Percentiles rank a stretch among this genome's conserved stretches.
phyloP scores from a whole-genome alignment of 2,888 invertebrate genomes.

The Hipparchia sbordonii region DNA sequence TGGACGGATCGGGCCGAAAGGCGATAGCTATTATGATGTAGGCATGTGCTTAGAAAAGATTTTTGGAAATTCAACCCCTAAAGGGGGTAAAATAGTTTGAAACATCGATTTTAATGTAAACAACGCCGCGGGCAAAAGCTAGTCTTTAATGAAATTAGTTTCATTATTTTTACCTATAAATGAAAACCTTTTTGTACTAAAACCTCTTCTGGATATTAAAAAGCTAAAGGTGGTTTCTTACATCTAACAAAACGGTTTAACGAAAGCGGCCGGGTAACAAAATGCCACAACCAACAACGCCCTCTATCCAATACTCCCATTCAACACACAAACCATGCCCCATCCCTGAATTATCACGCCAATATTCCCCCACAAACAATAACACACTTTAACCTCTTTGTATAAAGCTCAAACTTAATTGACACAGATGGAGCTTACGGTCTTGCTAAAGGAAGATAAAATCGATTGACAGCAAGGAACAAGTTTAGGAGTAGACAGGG shows the following conservation, averaged over 20 bases:
- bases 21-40: too few species aligned
- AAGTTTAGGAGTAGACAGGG: background rate
- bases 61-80: too few species aligned
- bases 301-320: conserved; percentile 66
- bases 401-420: conserved; percentile 47
- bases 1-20: too few species aligned
- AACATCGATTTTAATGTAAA: too few species aligned
- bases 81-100: too few species aligned
- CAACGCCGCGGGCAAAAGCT: too few species aligned
- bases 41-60: too few species aligned
- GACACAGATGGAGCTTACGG: conserved; percentile 45
- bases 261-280: conserved; percentile 64
- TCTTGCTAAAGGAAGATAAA: conserved; percentile 50
- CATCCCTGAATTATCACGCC: conserved; percentile 59
- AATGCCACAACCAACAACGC: conserved; percentile 64
- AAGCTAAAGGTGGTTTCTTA: conserved; percentile 37
- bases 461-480: conserved; percentile 50
- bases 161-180: background rate
- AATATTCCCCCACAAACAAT: conserved; percentile 42
- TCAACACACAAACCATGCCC: conserved; percentile 65
- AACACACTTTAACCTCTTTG: conserved; percentile 46
- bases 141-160: too few species aligned
- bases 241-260: conserved; percentile 59
- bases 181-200: conserved; percentile 3
- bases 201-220: conserved; percentile 14